Base-by-base conservation (phyloP, 1,140 invertebrate genomes). In the Stenopsyche tienmushanensis region DNA sequence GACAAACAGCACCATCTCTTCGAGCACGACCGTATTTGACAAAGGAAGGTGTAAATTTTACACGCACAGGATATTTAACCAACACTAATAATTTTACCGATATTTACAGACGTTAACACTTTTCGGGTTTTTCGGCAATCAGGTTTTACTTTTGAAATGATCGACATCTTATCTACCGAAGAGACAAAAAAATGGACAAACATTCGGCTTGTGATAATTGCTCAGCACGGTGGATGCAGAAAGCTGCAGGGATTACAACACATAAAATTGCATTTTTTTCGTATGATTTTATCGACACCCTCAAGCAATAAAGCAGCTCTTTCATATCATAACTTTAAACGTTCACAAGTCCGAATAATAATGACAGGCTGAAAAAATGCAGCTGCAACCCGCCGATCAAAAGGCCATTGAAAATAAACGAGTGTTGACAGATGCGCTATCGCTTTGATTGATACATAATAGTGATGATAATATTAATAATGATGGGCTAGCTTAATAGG, bases 11-110 rank as follows among this genome's bases (percentile, higher is more conserved):
- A 15, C 23, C 23, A 23, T 26, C 21, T 57, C 21, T 29, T 57
- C 54, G 54, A 41, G 42, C 57, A 47, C 57, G 23, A 18, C 15
- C 57, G 25, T 60, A 25, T 60, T 60, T 60, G 57, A 60, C 57
- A 60, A 60, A 60, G 57, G 57, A 60, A 60, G 57, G 57, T 60
- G 57, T 60, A 60, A 60, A 60, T 60, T 60, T 29, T 60, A 60
- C 57, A 60, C 41, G 41, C 57, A 60, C 57, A 60, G 57, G 57
- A 60, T 60, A 60, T 60, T 60, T 60, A 42, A 60, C 57, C 57
- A 60, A 60, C 42, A 60, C 44, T 24, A 60, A 60, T 60, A 60
- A 47, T 60, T 60, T 60, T 34, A 60, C 15, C 42, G 26, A 25
- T 60, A 60, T 60, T 60, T 25, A 60, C 57, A 60, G 26, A 47